These are phyloP conservation scores for Ctena decussata DNA, from an alignment of 2,888 invertebrate genomes.

Conservation along the genomic window DNA sequence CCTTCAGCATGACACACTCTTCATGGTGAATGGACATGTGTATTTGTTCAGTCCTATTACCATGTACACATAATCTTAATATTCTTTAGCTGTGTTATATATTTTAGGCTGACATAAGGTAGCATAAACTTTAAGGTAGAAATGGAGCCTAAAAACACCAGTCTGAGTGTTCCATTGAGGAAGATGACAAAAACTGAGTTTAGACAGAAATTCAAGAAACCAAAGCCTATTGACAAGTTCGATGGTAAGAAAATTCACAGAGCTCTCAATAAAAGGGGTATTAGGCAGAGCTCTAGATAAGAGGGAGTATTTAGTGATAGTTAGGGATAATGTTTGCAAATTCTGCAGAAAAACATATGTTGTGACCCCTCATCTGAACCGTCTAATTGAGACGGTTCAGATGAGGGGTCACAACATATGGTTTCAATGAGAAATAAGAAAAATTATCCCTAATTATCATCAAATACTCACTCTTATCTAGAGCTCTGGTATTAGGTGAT, in stretches of 20 bases:
- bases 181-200: constrained; percentile 20
- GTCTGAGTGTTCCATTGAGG: neutral
- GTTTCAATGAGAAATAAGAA: no score
- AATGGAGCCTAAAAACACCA: neutral
- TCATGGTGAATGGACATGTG: neutral
- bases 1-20: no score
- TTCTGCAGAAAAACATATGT: neutral
- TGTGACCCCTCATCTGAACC: neutral
- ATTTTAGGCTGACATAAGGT: no score
- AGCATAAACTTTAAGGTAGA: neutral
- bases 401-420: neutral
- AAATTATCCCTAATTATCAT: no score
- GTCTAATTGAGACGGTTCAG: neutral
- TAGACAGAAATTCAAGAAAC: constrained; percentile 49
- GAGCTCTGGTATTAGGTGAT: no score
- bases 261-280: no score
- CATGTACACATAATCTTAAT: no score
- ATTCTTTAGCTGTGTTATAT: no score
- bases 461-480: no score
- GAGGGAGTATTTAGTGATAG: neutral
- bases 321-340: neutral
- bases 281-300: no score
- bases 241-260: constrained; percentile 56
- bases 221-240: constrained; percentile 38
- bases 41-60: no score